Base-by-base conservation (phyloP, 92 coral and sea anemone species). In the Metridium senile region DNA sequence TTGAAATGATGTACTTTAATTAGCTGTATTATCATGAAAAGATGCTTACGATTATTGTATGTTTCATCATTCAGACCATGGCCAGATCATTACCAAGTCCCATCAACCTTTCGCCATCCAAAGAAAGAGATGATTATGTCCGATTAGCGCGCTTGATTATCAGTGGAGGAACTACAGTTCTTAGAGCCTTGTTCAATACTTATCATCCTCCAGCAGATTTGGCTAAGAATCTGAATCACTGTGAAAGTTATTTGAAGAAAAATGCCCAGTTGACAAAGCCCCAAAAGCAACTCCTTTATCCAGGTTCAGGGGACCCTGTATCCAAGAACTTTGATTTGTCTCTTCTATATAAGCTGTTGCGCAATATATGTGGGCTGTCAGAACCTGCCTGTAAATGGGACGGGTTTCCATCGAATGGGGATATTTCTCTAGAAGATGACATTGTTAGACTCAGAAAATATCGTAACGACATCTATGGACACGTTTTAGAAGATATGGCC, bases 361-460 rank as follows among this genome's bases (percentile, higher is more conserved):
- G 78, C 25, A 57, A 31, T 20, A 49, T 43, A 21, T 73, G 67
- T 58, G 26, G 21, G 21, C 20, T 56, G 35, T 27, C 27, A 4
- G 51, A 56, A 19, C 78, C 78, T 20, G 16, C 53, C 1, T 29
- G 51, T 16, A 35, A 35, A 73, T 73, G 78, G 78, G 61, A 73
- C 29, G 29, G 32, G 11, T 32, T 73, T 4, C 78, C 78, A 18
- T 16, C 2, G 9, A 35, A 73, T 0, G 33, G 34, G 0, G 78
- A 73, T 16, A 0, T n/a, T 29, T 46, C 26, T 32, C 66, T 57
- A 17, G 78, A 57, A 57, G 66, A 33, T 10, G 78, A 73, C 33
- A 2, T 73, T 25, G 29, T 23, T 7, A 73, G 78, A 35, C 54
- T 73, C 10, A 32, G 57, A 18, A 13, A 1, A 13, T 73, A 57